Conservation (phyloP, 2,113 vertebrate species). For the Nesoenas mayeri region DNA sequence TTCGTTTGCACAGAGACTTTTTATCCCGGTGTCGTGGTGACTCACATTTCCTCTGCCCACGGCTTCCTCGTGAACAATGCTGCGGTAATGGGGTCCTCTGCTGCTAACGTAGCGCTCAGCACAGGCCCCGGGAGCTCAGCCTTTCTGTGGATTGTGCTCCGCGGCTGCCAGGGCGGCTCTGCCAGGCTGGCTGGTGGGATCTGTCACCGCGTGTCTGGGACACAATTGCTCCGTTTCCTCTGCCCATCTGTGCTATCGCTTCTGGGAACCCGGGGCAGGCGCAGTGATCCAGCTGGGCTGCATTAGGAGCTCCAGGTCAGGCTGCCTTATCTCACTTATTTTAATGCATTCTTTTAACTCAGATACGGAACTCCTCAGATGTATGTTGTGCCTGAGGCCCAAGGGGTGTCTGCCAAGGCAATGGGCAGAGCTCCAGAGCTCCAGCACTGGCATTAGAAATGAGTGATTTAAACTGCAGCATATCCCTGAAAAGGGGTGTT, state of each 20-base stretch:
- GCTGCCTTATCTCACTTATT: not conserved
- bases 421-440: not conserved
- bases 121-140: not conserved
- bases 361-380: not conserved
- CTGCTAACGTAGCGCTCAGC: not conserved
- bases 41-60: conserved; percentile 21
- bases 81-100: not conserved
- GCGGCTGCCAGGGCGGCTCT: not conserved
- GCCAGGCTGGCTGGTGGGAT: not conserved
- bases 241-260: not conserved
- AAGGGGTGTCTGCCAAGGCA: not conserved
- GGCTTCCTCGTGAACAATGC: not conserved
- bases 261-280: not conserved
- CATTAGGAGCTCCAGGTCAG: not conserved
- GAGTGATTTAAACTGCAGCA: not conserved
- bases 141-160: not conserved
- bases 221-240: not conserved
- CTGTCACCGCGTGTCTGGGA: not conserved
- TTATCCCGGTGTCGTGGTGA: not conserved
- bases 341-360: not conserved
- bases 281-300: not conserved
- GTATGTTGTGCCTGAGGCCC: not conserved
- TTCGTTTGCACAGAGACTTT: not conserved
- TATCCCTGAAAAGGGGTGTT: not conserved
- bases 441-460: not conserved